Evolutionary conservation across 2,113 vertebrate genomes (phyloP), one percentile per base, ranked within the genome.

Genomic region (Benitochromis conjunctus): DNA sequence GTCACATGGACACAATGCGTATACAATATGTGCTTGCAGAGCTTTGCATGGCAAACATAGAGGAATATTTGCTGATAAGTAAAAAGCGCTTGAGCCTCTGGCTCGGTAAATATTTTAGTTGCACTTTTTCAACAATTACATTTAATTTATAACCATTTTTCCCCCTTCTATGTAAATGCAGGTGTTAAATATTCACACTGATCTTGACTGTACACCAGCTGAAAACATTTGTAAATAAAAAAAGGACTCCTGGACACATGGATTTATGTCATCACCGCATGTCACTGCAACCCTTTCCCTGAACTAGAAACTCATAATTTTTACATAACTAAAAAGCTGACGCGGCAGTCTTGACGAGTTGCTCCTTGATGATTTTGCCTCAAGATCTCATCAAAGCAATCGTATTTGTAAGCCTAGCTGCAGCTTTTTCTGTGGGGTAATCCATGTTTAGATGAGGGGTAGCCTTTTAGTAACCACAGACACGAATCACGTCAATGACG

Each of bases 31-130:
- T 9, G 57, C 57, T 11, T 53, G 10, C 16, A 53, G 6, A 48
- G 43, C 69, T 76, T 34, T 76, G 46, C 16, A 12, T n/a, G 26
- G 46, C 31, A 53, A 74, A 74, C 69, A 76, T 13, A n/a, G 16
- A 8, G 26, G 71, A 51, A 76, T 76, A 76, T 76, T 31, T 76
- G 69, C 69, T 31, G 46, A 51, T 13, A 51, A 76, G 69, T 51
- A 31, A 76, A 51, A 76, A 19, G 4, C 1, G 7, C 43, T 51
- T 2, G 43, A 31, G 26, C 6, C 69, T 51, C 69, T 43, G 31
- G 16, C 69, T 74, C 6, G 16, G 43, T 76, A 76, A 76, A 31
- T 31, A 51, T 18, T 76, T 19, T 31, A 29, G 69, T 31, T 6
- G 4, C 9, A 76, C 6, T 51, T 76, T 29, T 31, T 12, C 26